Percentiles rank a stretch among this genome's conserved stretches.
Evolutionary conservation across 2,797 vertebrate genomes (phyloP).

Genomic region (Vultur gryphus): DNA sequence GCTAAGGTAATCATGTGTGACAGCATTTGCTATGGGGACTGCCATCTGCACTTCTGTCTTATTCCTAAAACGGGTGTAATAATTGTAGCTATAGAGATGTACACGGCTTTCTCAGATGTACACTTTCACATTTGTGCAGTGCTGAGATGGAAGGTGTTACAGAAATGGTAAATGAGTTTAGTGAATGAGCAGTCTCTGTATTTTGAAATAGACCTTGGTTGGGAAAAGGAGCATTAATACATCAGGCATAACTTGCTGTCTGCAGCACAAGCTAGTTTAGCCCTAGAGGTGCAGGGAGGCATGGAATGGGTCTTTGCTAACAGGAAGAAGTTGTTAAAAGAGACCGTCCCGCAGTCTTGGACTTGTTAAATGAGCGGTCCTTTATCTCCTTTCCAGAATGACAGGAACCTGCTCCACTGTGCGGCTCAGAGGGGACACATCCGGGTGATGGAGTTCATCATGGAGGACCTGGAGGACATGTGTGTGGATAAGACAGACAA

Average conservation of each 20-base stretch:
- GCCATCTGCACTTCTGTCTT: not conserved
- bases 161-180: not conserved
- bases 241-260: not conserved
- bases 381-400: conserved; percentile 71
- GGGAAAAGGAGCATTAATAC: not conserved
- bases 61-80: not conserved
- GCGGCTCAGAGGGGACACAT: conserved; percentile 85
- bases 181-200: not conserved
- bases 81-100: not conserved
- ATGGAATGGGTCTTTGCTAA: not conserved
- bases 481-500: conserved; percentile 81
- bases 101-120: not conserved
- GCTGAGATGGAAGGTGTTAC: not conserved
- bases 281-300: not conserved
- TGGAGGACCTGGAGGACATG: conserved; percentile 86
- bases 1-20: not conserved
- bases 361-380: not conserved
- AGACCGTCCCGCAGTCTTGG: not conserved
- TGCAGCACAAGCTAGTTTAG: not conserved
- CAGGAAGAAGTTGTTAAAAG: not conserved
- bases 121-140: not conserved
- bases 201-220: not conserved
- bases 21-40: not conserved
- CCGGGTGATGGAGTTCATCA: conserved; percentile 80
- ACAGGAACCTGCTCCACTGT: conserved; percentile 86